A percentile compares a stretch with the other conserved stretches of the same genome.
Conservation (phyloP, 2,113 vertebrate genomes). For the Sinocyclocheilus rhinocerous region DNA sequence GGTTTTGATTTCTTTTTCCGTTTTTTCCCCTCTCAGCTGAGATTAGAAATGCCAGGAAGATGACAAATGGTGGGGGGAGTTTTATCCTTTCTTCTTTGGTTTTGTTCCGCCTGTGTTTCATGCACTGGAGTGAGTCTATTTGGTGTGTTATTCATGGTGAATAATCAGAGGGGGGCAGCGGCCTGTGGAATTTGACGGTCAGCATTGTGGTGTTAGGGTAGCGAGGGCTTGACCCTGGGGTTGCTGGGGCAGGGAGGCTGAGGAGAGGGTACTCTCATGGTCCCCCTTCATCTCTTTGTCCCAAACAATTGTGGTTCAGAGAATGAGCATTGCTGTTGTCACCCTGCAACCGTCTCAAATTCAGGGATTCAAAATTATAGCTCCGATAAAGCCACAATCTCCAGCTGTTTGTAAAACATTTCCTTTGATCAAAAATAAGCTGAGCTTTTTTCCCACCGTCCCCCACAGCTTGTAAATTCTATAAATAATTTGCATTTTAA, state of each 20-base stretch:
- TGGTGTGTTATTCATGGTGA: constrained; percentile 31
- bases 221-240: constrained; percentile 44
- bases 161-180: not conserved
- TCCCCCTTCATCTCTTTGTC: constrained; percentile 30
- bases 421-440: constrained; percentile 32
- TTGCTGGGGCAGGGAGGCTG: not conserved
- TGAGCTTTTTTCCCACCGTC: not conserved
- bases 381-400: constrained; percentile 4
- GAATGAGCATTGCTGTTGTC: constrained; percentile 31
- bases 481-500: constrained; percentile 44
- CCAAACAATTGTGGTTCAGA: constrained; percentile 21
- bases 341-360: not conserved
- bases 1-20: too few species aligned
- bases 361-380: constrained; percentile 2
- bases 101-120: constrained; percentile 7
- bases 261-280: not conserved
- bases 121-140: constrained; percentile 47
- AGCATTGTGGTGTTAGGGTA: constrained; percentile 17
- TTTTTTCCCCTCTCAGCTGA: not conserved
- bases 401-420: constrained; percentile 29
- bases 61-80: not conserved
- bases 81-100: not conserved
- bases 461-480: constrained; percentile 37
- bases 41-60: not conserved
- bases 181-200: constrained; percentile 50